Percentiles rank a stretch among this genome's conserved stretches.
Conservation (phyloP, 2,113 vertebrate species). For the Anarhynchus alexandrinus region DNA sequence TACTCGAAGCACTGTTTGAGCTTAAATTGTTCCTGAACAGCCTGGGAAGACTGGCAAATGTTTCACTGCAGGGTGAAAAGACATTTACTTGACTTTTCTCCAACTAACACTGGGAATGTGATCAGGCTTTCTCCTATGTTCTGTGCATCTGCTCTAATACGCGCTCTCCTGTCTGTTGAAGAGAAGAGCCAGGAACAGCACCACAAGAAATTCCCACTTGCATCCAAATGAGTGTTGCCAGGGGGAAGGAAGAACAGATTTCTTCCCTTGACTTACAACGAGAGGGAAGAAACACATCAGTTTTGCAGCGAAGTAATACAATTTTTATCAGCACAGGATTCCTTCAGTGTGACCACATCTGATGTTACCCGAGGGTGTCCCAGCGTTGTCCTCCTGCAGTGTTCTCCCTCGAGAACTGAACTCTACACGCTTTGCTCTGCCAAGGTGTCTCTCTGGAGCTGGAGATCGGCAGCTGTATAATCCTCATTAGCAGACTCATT, state of each 20-base stretch:
- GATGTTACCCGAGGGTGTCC: background rate
- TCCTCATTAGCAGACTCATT: constrained; percentile 26
- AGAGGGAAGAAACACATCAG: background rate
- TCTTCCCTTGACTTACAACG: background rate
- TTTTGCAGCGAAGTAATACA: background rate
- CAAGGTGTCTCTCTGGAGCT: background rate
- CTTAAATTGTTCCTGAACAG: background rate
- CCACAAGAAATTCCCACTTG: constrained; percentile 35
- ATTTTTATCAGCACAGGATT: background rate
- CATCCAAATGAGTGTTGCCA: constrained; percentile 17
- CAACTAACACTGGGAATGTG: background rate
- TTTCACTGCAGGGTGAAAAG: background rate
- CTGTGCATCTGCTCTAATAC: constrained; percentile 30
- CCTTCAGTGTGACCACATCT: background rate
- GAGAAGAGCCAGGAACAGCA: constrained; percentile 7
- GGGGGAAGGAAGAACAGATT: background rate
- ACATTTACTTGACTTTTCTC: background rate
- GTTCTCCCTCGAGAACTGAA: background rate
- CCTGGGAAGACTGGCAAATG: background rate
- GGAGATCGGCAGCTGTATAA: background rate
- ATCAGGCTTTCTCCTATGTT: background rate
- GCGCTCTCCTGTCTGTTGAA: background rate
- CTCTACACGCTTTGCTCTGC: background rate
- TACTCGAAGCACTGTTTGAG: background rate
- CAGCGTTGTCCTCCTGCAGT: background rate